Base-by-base conservation (phyloP, 2,797 vertebrate species). In the Leptatherina wallacei region DNA sequence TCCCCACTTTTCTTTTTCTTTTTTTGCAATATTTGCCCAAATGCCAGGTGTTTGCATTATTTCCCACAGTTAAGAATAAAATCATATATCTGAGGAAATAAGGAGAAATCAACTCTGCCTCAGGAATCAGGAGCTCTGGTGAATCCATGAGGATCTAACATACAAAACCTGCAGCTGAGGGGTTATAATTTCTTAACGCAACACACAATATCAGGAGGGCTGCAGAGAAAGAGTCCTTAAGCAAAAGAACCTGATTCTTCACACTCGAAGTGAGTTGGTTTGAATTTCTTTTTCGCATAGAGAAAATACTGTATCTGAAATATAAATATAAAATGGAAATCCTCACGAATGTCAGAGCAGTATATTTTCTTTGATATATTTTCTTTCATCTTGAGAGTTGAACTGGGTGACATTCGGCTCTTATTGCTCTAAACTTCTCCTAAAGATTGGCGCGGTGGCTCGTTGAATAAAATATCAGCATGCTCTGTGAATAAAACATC, bases 401-500 rank as follows among this genome's bases (percentile, higher is more conserved):
- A 76, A 76, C 67, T 75, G 61, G 71, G 81, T 72, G 88, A 85
- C 73, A 76, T 22, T 49, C 61, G 24, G 62, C 67, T 72, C 35
- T 69, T 32, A 35, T 75, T 61, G 62, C 59, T 75, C 33, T 75
- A 77, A 83, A 68, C 51, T 35, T 56, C 73, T 75, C 51, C 74
- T 75, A 78, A 73, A 71, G 54, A 81, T 68, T n/a, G 60, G 30
- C 61, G 58, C 32, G 11, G 69, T 42, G 67, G 65, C 47, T 73
- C 38, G 69, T 63, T 82, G 82, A 84, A 85, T 81, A 71, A 70
- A 76, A 78, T 70, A 87, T 82, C 49, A 83, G 67, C 59, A 29
- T 49, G 51, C 61, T 35, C 30, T 14, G 58, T 83, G 81, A 90
- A 89, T 82, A 89, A 89, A 86, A 82, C 83, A 85, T 84, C 24